phyloP scores from a whole-genome alignment of 53 echinoderm and acorn worm species.

The Glandiceps talaboti region DNA sequence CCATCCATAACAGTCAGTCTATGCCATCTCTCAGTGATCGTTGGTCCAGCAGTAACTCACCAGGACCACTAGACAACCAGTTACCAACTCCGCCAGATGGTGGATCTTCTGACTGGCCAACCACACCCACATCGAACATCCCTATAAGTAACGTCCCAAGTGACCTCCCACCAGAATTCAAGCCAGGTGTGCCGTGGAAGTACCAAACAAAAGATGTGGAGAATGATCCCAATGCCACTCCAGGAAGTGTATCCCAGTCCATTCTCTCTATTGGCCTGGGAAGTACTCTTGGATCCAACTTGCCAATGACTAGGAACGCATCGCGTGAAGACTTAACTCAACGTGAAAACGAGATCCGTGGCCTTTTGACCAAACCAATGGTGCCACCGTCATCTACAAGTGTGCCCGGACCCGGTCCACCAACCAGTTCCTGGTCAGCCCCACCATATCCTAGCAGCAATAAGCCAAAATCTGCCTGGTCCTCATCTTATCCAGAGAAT shows the following conservation, averaged over 20 bases:
- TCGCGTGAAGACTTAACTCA: slow-evolving; percentile 36
- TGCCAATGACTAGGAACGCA: slow-evolving; percentile 28
- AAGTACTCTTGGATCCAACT: slow-evolving; percentile 11
- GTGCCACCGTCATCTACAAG: slow-evolving; percentile 42
- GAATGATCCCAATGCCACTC: slow-evolving; percentile 94
- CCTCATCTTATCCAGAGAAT: slow-evolving; percentile 52
- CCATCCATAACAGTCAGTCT: slow-evolving; percentile 27
- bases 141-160: slow-evolving; percentile 14
- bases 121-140: slow-evolving; percentile 27
- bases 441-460: slow-evolving; percentile 18
- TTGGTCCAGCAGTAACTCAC: slow-evolving; percentile 95
- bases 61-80: slow-evolving; percentile 70
- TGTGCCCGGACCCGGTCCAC: background rate
- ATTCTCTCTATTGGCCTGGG: slow-evolving; percentile 33
- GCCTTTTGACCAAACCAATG: slow-evolving; percentile 96
- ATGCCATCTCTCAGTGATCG: slow-evolving; percentile 47
- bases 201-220: slow-evolving; percentile 67
- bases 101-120: slow-evolving; percentile 56
- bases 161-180: slow-evolving; percentile 90
- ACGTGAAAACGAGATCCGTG: slow-evolving; percentile 63
- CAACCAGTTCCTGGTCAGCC: slow-evolving; percentile 34
- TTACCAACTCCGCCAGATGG: slow-evolving; percentile 2
- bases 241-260: slow-evolving; percentile 68
- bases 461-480: slow-evolving; percentile 65
- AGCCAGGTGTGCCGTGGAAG: slow-evolving; percentile 98